phyloP scores from a whole-genome alignment of 2,888 invertebrate species.

The Lasioglossum calceatum region DNA sequence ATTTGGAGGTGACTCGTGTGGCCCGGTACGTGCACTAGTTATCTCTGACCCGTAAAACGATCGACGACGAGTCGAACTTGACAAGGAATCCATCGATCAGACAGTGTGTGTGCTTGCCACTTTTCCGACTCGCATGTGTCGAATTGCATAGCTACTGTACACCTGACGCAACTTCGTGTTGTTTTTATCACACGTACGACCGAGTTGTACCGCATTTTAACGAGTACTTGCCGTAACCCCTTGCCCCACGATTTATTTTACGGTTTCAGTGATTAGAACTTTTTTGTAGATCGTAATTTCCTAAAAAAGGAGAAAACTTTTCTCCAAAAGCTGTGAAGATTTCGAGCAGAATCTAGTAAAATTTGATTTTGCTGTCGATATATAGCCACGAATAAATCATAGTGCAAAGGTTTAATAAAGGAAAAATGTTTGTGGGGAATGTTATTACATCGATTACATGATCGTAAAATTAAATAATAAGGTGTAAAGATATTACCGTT shows the following conservation, averaged over 20 bases:
- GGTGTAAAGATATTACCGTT: background rate
- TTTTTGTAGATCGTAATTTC: too few relatives aligned
- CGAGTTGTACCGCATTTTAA: background rate
- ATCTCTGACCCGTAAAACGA: conserved; percentile 62
- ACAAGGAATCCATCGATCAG: conserved; percentile 55
- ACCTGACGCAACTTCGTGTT: background rate
- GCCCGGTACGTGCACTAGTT: conserved; percentile 49
- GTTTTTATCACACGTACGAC: background rate
- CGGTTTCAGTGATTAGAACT: too few relatives aligned
- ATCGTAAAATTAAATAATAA: background rate
- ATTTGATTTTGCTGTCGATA: background rate
- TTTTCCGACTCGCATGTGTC: conserved; percentile 29
- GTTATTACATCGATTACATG: background rate
- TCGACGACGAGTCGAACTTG: conserved; percentile 35
- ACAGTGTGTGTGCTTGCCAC: conserved; percentile 14
- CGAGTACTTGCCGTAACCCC: background rate
- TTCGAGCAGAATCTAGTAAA: background rate
- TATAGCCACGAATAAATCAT: background rate
- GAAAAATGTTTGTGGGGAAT: background rate
- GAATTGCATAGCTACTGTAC: conserved; percentile 7
- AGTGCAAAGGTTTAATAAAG: background rate
- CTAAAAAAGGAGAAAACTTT: too few relatives aligned
- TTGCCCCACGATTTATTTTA: background rate
- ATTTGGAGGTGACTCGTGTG: conserved; percentile 45
- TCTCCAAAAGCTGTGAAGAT: background rate